Base-by-base conservation (phyloP, 2,888 invertebrate genomes). In the Caenorhabditis sp. region DNA sequence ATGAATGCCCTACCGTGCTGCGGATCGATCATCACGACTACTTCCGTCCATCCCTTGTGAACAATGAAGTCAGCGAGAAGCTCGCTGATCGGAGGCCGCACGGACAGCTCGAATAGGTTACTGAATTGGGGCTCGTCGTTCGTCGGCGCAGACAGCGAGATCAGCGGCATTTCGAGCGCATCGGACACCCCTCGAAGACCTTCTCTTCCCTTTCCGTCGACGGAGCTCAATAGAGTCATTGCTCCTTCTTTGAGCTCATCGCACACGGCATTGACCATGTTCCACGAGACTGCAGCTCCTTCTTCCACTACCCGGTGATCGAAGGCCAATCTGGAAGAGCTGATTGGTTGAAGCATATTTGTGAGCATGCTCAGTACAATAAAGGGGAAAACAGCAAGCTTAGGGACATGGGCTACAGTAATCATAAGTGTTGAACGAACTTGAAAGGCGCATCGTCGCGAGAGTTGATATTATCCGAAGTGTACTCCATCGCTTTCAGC, bases 31-130 rank as follows among this genome's bases (percentile, higher is more conserved):
- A 96, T 92, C 90, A 95, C 95, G 88, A 95, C 94, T 83, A 95
- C 93, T 89, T 93, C 93, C 85, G 93, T 92, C 95, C 95, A 96
- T 48, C 93, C 94, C 90, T 97, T 97, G 90, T 94, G 93, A 81
- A 93, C 92, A 87, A 98, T 95, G 71, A 96, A 94, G 91, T 96
- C 96, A 84, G 96, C 94, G 89, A 98, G 94, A 71, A 97, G 96
- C 88, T 93, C 93, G 90, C 96, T 95, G 91, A 96, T 96, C 90
- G 96, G 94, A 39, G 98, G 97, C 79, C 95, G 92, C 93, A 98
- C 94, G 90, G 95, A 82, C 26, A 89, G 78, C 73, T 89, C 89
- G 74, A 89, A 87, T 39, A 79, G 61, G 46, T 81, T 81, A 3
- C 52, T 41, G 32, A 63, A 66, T 17, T 79, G 78, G 27, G 56